Evolutionary conservation across 1,140 invertebrate genomes (phyloP), one percentile per base, ranked within the genome.

Genomic region (Tenebrio molitor): DNA sequence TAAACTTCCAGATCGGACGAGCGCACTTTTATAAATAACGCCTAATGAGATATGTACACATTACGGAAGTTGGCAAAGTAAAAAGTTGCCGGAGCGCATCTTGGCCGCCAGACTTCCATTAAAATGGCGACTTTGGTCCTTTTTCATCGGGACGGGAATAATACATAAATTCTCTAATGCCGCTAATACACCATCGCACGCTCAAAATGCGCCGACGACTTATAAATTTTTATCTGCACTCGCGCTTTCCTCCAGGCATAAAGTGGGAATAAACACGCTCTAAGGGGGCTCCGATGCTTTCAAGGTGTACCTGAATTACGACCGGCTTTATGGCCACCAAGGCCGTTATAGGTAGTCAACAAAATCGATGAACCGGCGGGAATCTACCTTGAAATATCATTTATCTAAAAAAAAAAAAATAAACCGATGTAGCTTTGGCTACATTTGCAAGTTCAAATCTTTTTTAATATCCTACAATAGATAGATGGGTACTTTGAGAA

Each of bases 11-110:
- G 17, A 46, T 69, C 46, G 44, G n/a, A 12, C 53, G 3, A 25
- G 8, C 17, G 34, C 16, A 72, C 63, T 72, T 72, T 72, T 72
- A 72, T 72, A 64, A 72, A 72, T 72, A 72, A 65, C 62, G 12
- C 21, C 62, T 72, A 72, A 72, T 72, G 70, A 72, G 63, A 72
- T 66, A 72, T 46, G 41, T 67, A 72, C 70, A 67, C 63, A 72
- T 50, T 34, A 50, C 53, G 23, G 12, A 72, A 66, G 16, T 42
- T 72, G 42, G 29, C 42, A 46, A 36, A 53, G 46, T 50, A 68
- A 68, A 68, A 65, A 65, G 62, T 65, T 65, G 15, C 25, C 8
- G 8, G 58, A 2, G 29, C 29, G 34, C 15, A 53, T 44, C 67
- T 69, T 69, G 23, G 46, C 67, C 67, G 14, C 41, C 23, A 19